Evolutionary conservation across 2,113 vertebrate species (phyloP), one percentile per base, ranked within the genome.

Genomic region (Nycticebus coucang): DNA sequence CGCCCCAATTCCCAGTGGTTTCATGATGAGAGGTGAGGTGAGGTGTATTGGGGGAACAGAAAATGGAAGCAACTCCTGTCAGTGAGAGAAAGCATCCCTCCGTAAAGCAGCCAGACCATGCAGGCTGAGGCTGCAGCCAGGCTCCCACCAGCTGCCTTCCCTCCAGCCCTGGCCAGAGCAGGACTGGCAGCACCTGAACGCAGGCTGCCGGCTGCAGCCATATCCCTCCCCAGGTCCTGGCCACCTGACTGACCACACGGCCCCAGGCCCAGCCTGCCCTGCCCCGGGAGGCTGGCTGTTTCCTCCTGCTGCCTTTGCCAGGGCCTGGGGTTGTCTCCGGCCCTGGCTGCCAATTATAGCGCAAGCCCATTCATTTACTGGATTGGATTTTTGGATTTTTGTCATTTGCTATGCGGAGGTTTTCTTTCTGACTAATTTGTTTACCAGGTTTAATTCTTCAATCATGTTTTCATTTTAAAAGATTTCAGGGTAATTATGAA

Each of bases 391-490:
- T 97, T 74, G 96, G 94, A 93, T 83, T 89, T 89, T 79, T 53
- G n/a, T 94, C 88, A 92, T 97, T 97, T 95, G 87, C 72, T 57
- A 57, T 94, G 92, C 89, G 33, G 96, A 97, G 89, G 92, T 64
- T 66, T 97, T 92, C 80, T 97, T 97, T 97, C 97, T 95, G 93
- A 95, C 97, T 97, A 97, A 78, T 94, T 96, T 96, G 95, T 94
- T 93, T 97, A 91, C 93, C 75, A 85, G 96, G 94, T 84, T 97
- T 97, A 93, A 94, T 24, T 10, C 90, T 98, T 94, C 98, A 96
- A 97, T 33, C 55, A 94, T 96, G 89, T 97, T 98, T 98, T 97
- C 91, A 95, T 98, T 98, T 97, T 91, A 97, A 95, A 96, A 97
- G 97, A 97, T 98, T 97, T 97, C 97, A 98, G 97, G 92, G 95